phyloP scores from a whole-genome alignment of 2,888 invertebrate species.

The Drosophila longiperda region DNA sequence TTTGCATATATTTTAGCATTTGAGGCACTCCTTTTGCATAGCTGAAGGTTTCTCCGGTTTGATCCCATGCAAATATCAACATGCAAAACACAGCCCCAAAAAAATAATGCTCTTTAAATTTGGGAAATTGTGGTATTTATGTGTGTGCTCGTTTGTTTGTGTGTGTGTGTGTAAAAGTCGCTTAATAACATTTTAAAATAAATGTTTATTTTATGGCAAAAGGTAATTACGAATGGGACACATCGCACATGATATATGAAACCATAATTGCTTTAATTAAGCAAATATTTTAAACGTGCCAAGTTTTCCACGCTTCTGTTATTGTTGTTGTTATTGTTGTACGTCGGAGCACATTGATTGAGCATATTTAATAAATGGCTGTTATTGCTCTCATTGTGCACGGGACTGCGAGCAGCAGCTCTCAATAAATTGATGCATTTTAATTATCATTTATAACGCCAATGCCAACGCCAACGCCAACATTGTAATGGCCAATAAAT shows the following conservation, averaged over 20 bases:
- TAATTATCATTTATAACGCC: conserved; percentile 72
- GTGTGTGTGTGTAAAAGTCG: conserved; percentile 24
- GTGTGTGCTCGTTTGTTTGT: background rate
- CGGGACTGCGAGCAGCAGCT: conserved; percentile 17
- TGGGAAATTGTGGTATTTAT: background rate
- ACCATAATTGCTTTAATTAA: conserved; percentile 81
- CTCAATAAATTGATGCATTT: conserved; percentile 73
- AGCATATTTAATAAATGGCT: conserved; percentile 77
- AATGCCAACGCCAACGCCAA: conserved; percentile 6
- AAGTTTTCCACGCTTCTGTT: conserved; percentile 10
- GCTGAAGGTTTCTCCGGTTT: conserved; percentile 14
- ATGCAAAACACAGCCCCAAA: conserved; percentile 22
- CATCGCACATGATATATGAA: conserved; percentile 71
- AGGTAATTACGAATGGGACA: conserved; percentile 68
- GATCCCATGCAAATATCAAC: conserved; percentile 50
- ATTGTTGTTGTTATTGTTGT: background rate
- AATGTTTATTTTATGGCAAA: conserved; percentile 75
- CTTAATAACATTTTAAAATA: conserved; percentile 79
- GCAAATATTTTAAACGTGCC: conserved; percentile 72
- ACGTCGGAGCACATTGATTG: conserved; percentile 68
- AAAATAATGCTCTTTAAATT: conserved; percentile 26
- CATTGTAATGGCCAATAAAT: conserved; percentile 21
- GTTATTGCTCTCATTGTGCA: conserved; percentile 61
- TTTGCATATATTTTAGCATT: conserved; percentile 19
- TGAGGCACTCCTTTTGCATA: conserved; percentile 5